Conservation (phyloP, 2,113 vertebrate genomes). For the Piprites chloris region DNA sequence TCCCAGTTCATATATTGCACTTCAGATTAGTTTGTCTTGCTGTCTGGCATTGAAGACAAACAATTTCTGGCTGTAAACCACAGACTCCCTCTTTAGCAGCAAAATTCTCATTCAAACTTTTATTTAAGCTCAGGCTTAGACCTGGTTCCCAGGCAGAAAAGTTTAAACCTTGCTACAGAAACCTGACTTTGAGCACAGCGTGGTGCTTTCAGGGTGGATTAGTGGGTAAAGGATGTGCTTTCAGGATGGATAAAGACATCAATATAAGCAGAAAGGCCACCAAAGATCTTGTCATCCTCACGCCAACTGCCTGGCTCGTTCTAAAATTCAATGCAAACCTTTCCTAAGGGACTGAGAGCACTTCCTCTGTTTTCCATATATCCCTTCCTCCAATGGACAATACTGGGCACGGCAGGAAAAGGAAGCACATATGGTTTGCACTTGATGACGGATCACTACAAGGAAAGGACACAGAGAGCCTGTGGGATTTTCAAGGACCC, state of each 20-base stretch:
- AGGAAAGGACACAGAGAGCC: background rate
- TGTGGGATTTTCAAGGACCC: constrained; percentile 12
- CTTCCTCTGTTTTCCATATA: constrained; percentile 1
- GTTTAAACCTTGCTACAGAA: background rate
- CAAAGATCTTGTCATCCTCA: accelerated
- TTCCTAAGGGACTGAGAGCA: background rate
- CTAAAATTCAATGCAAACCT: background rate
- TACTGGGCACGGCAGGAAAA: background rate
- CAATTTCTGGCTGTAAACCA: background rate
- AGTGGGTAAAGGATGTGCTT: background rate
- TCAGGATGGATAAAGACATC: background rate
- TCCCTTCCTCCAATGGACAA: background rate
- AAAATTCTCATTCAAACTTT: background rate
- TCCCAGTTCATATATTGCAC: background rate
- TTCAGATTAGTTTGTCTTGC: background rate
- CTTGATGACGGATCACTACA: accelerated
- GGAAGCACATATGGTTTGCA: background rate
- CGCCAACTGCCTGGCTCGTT: background rate
- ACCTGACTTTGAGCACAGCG: background rate
- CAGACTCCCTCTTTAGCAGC: background rate
- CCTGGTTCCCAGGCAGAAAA: background rate
- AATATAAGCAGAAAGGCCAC: background rate
- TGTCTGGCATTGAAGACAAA: background rate
- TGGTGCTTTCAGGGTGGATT: background rate
- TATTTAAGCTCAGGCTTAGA: background rate